Evolutionary conservation across 2,113 vertebrate species (phyloP).

Genomic region (Bungarus multicinctus): DNA sequence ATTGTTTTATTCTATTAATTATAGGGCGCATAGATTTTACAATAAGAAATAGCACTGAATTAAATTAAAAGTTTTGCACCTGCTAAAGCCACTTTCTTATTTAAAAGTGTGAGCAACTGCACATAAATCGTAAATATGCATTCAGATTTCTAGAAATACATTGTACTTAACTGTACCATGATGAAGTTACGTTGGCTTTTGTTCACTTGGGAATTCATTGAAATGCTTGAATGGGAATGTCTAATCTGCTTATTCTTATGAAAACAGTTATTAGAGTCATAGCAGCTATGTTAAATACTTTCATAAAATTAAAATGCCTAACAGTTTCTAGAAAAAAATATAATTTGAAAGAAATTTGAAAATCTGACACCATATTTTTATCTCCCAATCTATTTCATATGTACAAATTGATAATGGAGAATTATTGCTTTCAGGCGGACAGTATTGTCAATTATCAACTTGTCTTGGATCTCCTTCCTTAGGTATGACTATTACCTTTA

Average conservation of each 20-base stretch:
- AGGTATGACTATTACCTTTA: background rate
- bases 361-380: background rate
- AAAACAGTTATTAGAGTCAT: background rate
- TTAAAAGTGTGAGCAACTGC: background rate
- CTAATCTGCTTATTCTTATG: background rate
- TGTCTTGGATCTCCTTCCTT: background rate
- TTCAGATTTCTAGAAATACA: background rate
- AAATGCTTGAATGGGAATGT: background rate
- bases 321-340: background rate
- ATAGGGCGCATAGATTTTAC: background rate
- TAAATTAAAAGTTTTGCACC: background rate
- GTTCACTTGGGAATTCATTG: background rate
- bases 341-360: background rate
- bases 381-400: background rate
- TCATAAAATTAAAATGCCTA: background rate
- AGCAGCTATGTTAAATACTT: background rate
- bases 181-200: background rate
- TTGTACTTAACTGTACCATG: background rate
- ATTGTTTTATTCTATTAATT: background rate
- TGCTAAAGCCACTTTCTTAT: background rate
- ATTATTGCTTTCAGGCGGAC: background rate
- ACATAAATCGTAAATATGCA: background rate
- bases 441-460: constrained; percentile 12
- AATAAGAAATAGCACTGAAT: background rate
- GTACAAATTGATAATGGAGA: background rate